Evolutionary conservation across 1,140 invertebrate species (phyloP).

Genomic region (Bombus turneri): DNA sequence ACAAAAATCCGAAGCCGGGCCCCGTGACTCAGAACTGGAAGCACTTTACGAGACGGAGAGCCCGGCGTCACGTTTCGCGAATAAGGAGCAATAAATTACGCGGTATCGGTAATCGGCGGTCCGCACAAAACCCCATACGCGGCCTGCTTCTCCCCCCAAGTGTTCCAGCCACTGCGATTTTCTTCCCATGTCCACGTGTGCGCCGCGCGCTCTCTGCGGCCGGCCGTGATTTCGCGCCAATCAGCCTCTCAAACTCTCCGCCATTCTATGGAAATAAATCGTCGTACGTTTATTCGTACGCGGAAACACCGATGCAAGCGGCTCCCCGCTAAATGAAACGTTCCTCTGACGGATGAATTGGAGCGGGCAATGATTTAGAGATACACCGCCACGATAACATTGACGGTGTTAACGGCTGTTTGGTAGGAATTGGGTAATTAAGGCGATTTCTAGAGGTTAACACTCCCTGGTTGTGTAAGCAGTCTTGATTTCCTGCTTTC

Average conservation of each 20-base stretch:
- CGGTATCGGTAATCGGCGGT: slow-evolving; percentile 79
- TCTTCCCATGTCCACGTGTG: slow-evolving; percentile 60
- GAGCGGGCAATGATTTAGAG: slow-evolving; percentile 23
- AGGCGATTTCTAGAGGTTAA: slow-evolving; percentile 10
- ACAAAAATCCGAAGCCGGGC: slow-evolving; percentile 72
- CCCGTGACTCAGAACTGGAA: slow-evolving; percentile 77
- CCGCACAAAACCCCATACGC: slow-evolving; percentile 62
- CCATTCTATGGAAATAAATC: slow-evolving; percentile 50
- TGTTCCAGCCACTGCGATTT: slow-evolving; percentile 21
- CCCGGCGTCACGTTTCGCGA: slow-evolving; percentile 76
- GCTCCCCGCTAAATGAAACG: slow-evolving; percentile 11
- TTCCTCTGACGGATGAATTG: slow-evolving; percentile 42
- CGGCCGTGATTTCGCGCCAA: slow-evolving; percentile 49
- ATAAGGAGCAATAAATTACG: slow-evolving; percentile 80
- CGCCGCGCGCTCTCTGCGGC: slow-evolving; percentile 1
- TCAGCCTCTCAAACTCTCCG: slow-evolving; percentile 37
- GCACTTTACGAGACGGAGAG: slow-evolving; percentile 75
- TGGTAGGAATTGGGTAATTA: slow-evolving; percentile 12
- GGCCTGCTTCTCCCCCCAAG: slow-evolving; percentile 10
- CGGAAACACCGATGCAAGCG: slow-evolving; percentile 7
- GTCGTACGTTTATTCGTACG: neutral
- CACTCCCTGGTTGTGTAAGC: neutral
- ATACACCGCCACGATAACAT: neutral
- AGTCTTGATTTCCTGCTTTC: neutral
- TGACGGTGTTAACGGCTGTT: neutral